Evolutionary conservation across 2,113 vertebrate species (phyloP), one percentile per base, ranked within the genome.

Genomic region (Ahaetulla prasina): DNA sequence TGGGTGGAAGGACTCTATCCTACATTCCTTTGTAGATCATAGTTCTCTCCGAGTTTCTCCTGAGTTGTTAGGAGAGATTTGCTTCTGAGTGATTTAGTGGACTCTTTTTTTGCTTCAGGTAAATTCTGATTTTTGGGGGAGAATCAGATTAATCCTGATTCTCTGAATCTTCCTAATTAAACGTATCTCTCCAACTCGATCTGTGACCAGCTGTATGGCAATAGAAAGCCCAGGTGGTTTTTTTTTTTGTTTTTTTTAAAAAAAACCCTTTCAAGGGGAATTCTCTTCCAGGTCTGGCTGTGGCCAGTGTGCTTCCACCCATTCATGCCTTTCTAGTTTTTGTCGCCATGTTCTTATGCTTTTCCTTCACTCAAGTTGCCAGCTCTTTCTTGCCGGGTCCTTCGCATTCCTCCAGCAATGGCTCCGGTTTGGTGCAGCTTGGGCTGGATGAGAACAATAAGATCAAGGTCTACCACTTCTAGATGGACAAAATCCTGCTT

Each of bases 381-480:
- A 99, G 99, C 93, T 96, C 97, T 86, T 97, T 98, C 86, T 97
- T 98, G 93, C 97, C 96, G 0, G 96, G 93, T 0, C 87, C 95
- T n/a, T 96, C 94, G 90, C 95, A 96, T 86, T 85, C 95, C 0
- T 74, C 96, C 0, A 85, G 97, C 90, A 92, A 96, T 90, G 92
- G 95, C 43, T 74, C 96, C 85, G 94, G 96, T 91, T 94, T 98
- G 0, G 92, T 98, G 11, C 98, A 99, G 94, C 98, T 99, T 10
- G 98, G 98, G 0, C 95, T 99, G 96, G 98, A 99, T 93, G 98
- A 98, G 4, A 98, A 98, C 93, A 97, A 98, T 43, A 97, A 98
- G 53, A 98, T 99, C 93, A 97, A 98, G 94, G 97, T 99, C 87
- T 98, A 97, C 94, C 98, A 95, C 60, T 99, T 96, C 95, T 99